Evolutionary conservation across 2,888 invertebrate species (phyloP), one percentile per base, ranked within the genome.

Genomic region (Rhagophthalmus giganteus): DNA sequence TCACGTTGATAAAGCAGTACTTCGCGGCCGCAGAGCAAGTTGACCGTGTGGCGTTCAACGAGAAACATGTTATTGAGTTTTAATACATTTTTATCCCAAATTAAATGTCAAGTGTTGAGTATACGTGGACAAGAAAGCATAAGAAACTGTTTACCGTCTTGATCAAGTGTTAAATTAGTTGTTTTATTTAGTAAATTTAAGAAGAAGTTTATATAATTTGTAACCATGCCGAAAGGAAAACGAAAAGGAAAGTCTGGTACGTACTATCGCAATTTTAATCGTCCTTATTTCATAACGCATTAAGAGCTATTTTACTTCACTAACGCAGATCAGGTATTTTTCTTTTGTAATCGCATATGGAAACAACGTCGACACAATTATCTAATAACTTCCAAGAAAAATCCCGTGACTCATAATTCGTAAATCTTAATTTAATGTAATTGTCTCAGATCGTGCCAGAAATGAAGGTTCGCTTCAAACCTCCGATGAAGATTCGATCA

Each of bases 121-220:
- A 81, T 81, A 81, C 80, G 80, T 78, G 82, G 79, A 79, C 83
- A 80, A 83, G 83, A 83, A 79, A 81, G 79, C 80, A 82, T 82
- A 82, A 77, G 79, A 73, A 85, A 86, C 83, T 83, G 82, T 85
- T 82, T 84, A 79, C 86, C 86, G 75, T 88, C 87, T 85, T 88
- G 87, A 87, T 87, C 81, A 78, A 81, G 81, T 80, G 78, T 78
- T 76, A 75, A 75, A 73, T 78, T 77, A 74, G 75, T 77, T 77
- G 79, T 79, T 76, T 77, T 73, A 71, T 78, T 77, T 78, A 78
- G 77, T 77, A 76, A 76, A 77, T 76, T 76, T 76, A 75, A 72
- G 68, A 68, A 71, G 63, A 69, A 68, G 59, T 61, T 48, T 57
- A 57, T 55, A 63, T 58, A 61, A 57, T 56, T 52, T 55, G 68